A percentile compares a stretch with the other conserved stretches of the same genome.
These are phyloP conservation scores for Pycnonotus jocosus DNA, from an alignment of 2,113 vertebrate species.

Conservation along the genomic window DNA sequence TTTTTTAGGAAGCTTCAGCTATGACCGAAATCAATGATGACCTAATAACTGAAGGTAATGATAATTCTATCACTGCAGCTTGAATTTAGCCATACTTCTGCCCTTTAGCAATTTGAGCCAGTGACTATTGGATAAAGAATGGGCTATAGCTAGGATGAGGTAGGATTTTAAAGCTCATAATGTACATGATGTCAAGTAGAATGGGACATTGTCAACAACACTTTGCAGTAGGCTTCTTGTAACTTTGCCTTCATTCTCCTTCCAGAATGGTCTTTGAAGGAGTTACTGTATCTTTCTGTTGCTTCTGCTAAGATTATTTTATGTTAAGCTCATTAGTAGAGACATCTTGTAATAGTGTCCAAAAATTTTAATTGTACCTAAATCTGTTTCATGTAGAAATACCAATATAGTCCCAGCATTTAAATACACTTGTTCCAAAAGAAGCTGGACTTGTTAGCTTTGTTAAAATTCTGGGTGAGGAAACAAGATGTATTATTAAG, in stretches of 20 bases:
- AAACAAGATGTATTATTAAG: neutral
- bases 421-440: neutral
- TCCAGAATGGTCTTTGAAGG: neutral
- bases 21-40: slow-evolving; percentile 61
- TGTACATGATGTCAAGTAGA: neutral
- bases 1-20: slow-evolving; percentile 38
- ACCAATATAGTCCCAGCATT: neutral
- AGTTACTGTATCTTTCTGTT: neutral
- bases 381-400: neutral
- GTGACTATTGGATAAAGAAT: neutral
- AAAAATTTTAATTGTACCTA: neutral
- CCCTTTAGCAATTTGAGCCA: neutral
- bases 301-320: neutral
- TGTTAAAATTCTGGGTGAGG: neutral
- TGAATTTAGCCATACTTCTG: neutral
- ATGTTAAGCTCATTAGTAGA: neutral
- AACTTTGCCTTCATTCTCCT: neutral
- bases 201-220: fast-evolving
- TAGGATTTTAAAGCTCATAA: neutral
- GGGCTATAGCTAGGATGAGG: neutral
- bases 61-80: neutral
- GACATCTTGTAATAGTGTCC: neutral
- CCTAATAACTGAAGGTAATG: slow-evolving; percentile 67
- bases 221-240: neutral
- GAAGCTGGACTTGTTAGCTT: neutral